Evolutionary conservation across 2,113 vertebrate species (phyloP), one percentile per base, ranked within the genome.

Genomic region (Caranx melampygus): DNA sequence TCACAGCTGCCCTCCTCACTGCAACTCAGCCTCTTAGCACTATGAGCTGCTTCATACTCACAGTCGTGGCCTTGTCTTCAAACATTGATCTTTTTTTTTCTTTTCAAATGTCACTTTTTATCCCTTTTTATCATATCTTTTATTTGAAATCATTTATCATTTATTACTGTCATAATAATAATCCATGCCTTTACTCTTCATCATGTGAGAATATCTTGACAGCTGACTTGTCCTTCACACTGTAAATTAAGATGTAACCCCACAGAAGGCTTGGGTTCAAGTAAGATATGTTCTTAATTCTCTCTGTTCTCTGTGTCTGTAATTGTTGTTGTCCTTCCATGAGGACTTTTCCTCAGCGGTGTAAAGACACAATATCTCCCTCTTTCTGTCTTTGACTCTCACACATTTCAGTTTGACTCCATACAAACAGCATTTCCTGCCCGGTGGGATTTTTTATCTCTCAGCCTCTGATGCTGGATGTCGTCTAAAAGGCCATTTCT

Each of bases 401-500:
- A 31, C 31, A 1, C 11, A 77, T n/a, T 68, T 81, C 21, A 31
- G 9, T 77, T 63, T 78, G 73, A 80, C 40, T 66, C 45, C 52
- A 47, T 33, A 54, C 18, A 60, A 81, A 78, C 75, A 45, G 34
- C 57, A 52, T 52, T 65, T 45, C 40, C 49, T 35, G 13, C 49
- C 45, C 44, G 34, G 2, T 42, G 69, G 68, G 65, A 78, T 35
- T 58, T 64, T 90, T 72, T 73, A 59, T 88, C 85, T 79, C 68
- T 37, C 78, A 64, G 44, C 67, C 78, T 82, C 51, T 85, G 69
- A 88, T 86, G 77, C 72, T 90, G 82, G 59, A 71, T 61, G 72
- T 15, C 42, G 69, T 91, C 81, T 82, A 79, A 66, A 82, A 84
- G 82, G 78, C 83, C 72, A 90, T 88, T 88, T 83, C 84, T 94